Base-by-base conservation (phyloP, 2,888 invertebrate species). In the Epiperipatus broadwayi region DNA sequence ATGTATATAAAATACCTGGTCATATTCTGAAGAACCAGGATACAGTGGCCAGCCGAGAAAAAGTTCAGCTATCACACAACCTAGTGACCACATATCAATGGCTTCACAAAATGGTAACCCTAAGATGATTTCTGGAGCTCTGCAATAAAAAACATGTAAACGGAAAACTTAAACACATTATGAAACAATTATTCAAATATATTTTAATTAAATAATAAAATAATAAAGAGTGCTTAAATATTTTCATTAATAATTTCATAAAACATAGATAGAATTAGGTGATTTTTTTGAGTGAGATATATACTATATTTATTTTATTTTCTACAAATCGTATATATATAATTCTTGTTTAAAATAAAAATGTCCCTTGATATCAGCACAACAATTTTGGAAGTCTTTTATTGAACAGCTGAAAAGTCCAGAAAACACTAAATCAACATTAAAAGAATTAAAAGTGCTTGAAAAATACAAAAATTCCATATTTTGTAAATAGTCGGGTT, bases 61-160 rank as follows among this genome's bases (percentile, higher is more conserved):
- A 49, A 97, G 68, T 60, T 99, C 97, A 2, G 97, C 97, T 33
- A 97, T 93, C 46, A 99, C 97, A 64, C 97, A 99, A 41, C 97
- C 97, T 48, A 97, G 67, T 4, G 93, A 95, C 97, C 97, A 97
- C 95, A 99, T 99, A 64, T 97, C 97, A 53, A 97, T 97, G 10
- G 95, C 89, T 63, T 99, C 97, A 66, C 91, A 91, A 67, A 97
- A 97, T 44, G 93, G 95, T 51, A 97, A 67, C 16, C 97, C 97
- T 53, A 91, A 69, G 55, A 93, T 91, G 54, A 91, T 91, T 65
- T 91, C 91, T 2, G 91, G 91, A 22, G 91, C 89, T 49, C 58
- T 57, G 45, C 29, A 50, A 49, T 19, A 34, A 22, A 34, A 21
- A 22, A 25, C 14, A 36, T 4, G n/a, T 3, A 25, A 18, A 15